Percentiles rank a stretch among this genome's conserved stretches.
phyloP scores from a whole-genome alignment of 2,113 vertebrate genomes.

The Cyphomyrus plagiostoma region DNA sequence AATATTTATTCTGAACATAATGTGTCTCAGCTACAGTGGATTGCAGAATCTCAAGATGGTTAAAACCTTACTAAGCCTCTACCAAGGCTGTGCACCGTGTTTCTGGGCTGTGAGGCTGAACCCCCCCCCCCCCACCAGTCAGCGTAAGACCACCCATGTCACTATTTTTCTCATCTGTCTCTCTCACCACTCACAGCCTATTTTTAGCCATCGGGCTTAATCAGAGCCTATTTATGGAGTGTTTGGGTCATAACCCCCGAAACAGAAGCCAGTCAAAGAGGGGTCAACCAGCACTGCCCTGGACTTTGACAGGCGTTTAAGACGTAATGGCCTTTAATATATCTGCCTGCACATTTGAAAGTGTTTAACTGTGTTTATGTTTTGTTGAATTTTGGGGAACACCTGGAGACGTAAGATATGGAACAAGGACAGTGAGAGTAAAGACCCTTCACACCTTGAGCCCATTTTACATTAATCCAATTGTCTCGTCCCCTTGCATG shows the following conservation, averaged over 20 bases:
- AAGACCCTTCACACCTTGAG: slow-evolving; percentile 24
- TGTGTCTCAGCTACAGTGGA: not conserved
- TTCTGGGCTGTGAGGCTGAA: not conserved
- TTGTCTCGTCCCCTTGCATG: slow-evolving; percentile 20
- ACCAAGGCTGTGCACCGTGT: not conserved
- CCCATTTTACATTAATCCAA: slow-evolving; percentile 38
- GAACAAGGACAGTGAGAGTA: slow-evolving; percentile 24
- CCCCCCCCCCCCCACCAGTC: not conserved
- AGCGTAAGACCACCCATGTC: not conserved
- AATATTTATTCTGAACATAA: not conserved
- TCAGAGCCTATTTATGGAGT: slow-evolving; percentile 57
- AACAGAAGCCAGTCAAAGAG: slow-evolving; percentile 54
- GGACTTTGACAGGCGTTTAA: slow-evolving; percentile 57
- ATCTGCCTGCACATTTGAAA: slow-evolving; percentile 59
- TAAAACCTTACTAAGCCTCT: not conserved
- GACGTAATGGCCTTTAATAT: slow-evolving; percentile 57
- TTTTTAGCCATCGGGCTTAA: slow-evolving; percentile 60
- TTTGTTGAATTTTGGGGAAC: slow-evolving; percentile 35
- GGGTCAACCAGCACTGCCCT: slow-evolving; percentile 56
- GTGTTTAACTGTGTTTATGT: slow-evolving; percentile 57
- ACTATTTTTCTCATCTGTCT: slow-evolving; percentile 4
- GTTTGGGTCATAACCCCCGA: slow-evolving; percentile 50
- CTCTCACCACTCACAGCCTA: slow-evolving; percentile 29
- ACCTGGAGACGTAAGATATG: slow-evolving; percentile 43
- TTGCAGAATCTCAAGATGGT: not conserved